Base-by-base conservation (phyloP, 2,797 vertebrate species). In the Acanthornis magna region DNA sequence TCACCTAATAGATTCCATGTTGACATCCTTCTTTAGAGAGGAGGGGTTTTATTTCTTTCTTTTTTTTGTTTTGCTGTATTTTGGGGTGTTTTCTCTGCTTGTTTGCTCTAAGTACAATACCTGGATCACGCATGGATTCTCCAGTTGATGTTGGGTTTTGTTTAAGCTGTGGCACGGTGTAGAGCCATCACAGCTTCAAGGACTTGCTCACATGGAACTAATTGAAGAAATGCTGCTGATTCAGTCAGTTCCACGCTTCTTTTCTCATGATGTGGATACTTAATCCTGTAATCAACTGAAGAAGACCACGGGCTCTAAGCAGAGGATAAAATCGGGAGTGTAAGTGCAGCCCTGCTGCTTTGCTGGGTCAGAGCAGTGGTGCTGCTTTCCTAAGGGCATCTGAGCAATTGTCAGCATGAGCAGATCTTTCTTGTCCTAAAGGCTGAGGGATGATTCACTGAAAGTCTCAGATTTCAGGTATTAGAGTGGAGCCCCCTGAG, bases 1-100 rank as follows among this genome's bases (percentile, higher is more conserved):
- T 90, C 16, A n/a, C 29, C 12, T 50, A 48, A 36, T 32, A 42
- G 42, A 14, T 63, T 90, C 36, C 40, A 47, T 2, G 1, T 11
- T 51, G 47, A 34, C 19, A 66, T 48, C 38, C 10, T 53, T 50
- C 53, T 68, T 78, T 75, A 27, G n/a, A 58, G 30, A 55, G 20
- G 25, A 80, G 22, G 6, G 21, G 0, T 3, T 76, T 42, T 27
- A 17, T 11, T 4, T 2, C 1, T 7, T 51, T 4, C 12, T 51
- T 16, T 36, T 51, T 27, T 11, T 16, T 22, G 10, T 21, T 1
- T 50, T 22, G 5, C 29, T 50, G 2, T 57, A 12, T 30, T 65
- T 40, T 16, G 6, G 9, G 5, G 4, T 3, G 1, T 15, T 50
- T 78, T 3, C 32, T 85, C 26, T 32, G 14, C 42, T 76, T 22